A percentile compares a stretch with the other conserved stretches of the same genome.
phyloP scores from a whole-genome alignment of 2,888 invertebrate species.

The Heliconius aoede region DNA sequence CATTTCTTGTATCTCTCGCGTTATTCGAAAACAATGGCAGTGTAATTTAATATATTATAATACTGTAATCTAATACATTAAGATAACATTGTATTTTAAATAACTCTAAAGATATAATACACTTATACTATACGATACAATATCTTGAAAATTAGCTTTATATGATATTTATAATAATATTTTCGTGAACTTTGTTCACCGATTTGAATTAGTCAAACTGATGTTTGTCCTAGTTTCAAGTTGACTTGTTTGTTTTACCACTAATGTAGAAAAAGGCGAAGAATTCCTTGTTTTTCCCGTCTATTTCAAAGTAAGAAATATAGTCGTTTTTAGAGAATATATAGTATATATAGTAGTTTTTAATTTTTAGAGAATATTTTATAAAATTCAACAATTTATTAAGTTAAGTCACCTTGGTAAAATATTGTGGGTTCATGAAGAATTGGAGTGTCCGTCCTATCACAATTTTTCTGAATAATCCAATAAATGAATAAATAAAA shows the following conservation, averaged over 20 bases:
- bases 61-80: too few relatives aligned
- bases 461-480: not conserved
- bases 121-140: not conserved
- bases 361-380: not conserved
- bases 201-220: not conserved
- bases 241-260: conserved; percentile 8
- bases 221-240: not conserved
- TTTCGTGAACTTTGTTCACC: not conserved
- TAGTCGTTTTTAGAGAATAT: not conserved
- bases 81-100: too few relatives aligned
- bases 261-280: not conserved
- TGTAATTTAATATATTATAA: too few relatives aligned
- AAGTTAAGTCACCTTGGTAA: not conserved
- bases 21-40: too few relatives aligned
- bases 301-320: not conserved
- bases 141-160: not conserved
- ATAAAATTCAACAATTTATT: not conserved
- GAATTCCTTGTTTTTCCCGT: not conserved
- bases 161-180: not conserved
- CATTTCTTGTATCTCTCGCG: too few relatives aligned
- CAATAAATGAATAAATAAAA: not conserved
- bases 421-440: not conserved
- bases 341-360: not conserved
- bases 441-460: not conserved
- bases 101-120: too few relatives aligned